phyloP scores from a whole-genome alignment of 2,113 vertebrate species.

The Trochalopteron elliotii region DNA sequence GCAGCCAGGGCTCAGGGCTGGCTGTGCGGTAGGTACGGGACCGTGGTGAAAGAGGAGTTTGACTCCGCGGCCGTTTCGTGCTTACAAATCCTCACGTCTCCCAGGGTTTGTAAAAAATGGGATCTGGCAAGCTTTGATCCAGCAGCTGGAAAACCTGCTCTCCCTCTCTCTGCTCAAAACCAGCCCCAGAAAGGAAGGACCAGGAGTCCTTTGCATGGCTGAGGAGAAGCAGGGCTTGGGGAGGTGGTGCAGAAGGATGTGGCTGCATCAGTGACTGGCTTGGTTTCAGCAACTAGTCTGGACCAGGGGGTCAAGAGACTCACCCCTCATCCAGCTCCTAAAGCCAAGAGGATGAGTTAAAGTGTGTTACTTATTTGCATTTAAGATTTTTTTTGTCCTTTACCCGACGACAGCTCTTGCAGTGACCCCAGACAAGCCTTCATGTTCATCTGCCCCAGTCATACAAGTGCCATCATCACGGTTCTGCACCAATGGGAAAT shows the following conservation, averaged over 20 bases:
- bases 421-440: not conserved
- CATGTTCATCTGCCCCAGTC: fast-evolving
- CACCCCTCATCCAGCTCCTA: not conserved
- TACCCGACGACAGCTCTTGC: fast-evolving
- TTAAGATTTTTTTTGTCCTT: not conserved
- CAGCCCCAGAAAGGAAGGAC: not conserved
- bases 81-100: not conserved
- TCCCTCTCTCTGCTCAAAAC: not conserved
- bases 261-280: not conserved
- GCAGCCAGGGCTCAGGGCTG: not conserved
- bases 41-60: not conserved
- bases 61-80: not conserved
- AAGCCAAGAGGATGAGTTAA: not conserved
- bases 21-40: not conserved
- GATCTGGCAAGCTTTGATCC: not conserved
- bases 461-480: fast-evolving
- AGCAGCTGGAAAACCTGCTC: constrained; percentile 2
- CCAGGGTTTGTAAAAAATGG: not conserved
- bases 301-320: not conserved
- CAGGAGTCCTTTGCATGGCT: not conserved
- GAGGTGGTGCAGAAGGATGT: not conserved
- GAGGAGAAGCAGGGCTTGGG: not conserved
- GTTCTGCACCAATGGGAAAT: not conserved
- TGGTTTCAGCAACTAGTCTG: not conserved
- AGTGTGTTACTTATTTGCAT: not conserved